Conservation (phyloP, 2,113 vertebrate genomes). For the Oplegnathus fasciatus region DNA sequence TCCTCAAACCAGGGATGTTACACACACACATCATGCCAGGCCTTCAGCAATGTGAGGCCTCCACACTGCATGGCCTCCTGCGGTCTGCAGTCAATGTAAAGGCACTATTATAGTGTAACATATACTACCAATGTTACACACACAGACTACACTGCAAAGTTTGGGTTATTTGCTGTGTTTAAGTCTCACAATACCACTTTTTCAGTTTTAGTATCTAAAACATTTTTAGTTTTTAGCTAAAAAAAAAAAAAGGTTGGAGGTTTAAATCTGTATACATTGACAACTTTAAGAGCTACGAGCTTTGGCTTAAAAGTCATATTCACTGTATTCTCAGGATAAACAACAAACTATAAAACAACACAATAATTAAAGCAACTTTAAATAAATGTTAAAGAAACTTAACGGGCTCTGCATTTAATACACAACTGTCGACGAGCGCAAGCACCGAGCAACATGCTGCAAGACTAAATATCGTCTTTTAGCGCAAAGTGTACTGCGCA, state of each 20-base stretch:
- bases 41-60: conserved; percentile 45
- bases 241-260: background rate
- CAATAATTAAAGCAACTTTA: background rate
- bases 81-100: conserved; percentile 39
- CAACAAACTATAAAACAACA: background rate
- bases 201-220: background rate
- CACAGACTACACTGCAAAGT: background rate
- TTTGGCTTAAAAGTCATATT: background rate
- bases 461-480: background rate
- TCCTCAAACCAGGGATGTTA: conserved; percentile 34
- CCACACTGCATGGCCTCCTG: conserved; percentile 31
- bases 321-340: background rate
- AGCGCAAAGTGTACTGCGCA: background rate
- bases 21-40: conserved; percentile 31
- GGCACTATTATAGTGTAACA: conserved; percentile 6
- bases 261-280: conserved; percentile 4
- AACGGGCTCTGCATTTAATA: conserved; percentile 21
- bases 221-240: background rate
- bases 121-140: background rate
- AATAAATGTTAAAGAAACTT: background rate
- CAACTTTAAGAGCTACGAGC: background rate
- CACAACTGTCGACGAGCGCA: conserved; percentile 37
- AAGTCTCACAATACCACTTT: background rate
- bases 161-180: background rate
- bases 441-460: conserved; percentile 23